phyloP scores from a whole-genome alignment of 1,140 invertebrate genomes.

The Hydropsyche tenuis region DNA sequence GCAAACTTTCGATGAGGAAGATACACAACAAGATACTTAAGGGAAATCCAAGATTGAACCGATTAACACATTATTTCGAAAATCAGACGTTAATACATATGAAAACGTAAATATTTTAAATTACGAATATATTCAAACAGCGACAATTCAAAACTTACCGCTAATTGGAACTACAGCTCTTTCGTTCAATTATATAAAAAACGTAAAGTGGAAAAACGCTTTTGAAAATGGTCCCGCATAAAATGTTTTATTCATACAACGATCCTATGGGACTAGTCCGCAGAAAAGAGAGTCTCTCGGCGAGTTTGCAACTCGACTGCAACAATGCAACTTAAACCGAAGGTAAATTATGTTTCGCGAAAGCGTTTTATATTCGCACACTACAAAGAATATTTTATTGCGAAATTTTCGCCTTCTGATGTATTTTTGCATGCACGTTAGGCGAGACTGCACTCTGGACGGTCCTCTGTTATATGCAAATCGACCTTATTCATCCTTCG shows the following conservation, averaged over 20 bases:
- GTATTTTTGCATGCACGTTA: no score
- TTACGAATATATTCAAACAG: no score
- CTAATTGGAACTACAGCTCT: no score
- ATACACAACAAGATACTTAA: neutral
- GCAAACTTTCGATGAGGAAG: conserved; percentile 1
- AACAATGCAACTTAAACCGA: conserved; percentile 4
- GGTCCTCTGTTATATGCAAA: no score
- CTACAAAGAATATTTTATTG: neutral
- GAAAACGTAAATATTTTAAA: neutral
- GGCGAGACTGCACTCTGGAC: no score
- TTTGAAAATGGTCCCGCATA: conserved; percentile 6
- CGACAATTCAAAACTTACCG: no score
- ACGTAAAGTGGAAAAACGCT: neutral
- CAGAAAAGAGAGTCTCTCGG: no score
- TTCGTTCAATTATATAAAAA: neutral
- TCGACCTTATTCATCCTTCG: no score
- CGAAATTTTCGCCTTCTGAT: no score
- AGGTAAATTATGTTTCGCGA: conserved; percentile 9
- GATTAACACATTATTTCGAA: neutral
- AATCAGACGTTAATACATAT: neutral
- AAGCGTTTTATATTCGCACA: conserved; percentile 8
- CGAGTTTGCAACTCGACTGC: neutral
- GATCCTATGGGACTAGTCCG: neutral
- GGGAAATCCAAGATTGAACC: neutral
- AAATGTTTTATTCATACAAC: conserved; percentile 20